Evolutionary conservation across 2,113 vertebrate genomes (phyloP), one percentile per base, ranked within the genome.

Genomic region (Catharus minimus): DNA sequence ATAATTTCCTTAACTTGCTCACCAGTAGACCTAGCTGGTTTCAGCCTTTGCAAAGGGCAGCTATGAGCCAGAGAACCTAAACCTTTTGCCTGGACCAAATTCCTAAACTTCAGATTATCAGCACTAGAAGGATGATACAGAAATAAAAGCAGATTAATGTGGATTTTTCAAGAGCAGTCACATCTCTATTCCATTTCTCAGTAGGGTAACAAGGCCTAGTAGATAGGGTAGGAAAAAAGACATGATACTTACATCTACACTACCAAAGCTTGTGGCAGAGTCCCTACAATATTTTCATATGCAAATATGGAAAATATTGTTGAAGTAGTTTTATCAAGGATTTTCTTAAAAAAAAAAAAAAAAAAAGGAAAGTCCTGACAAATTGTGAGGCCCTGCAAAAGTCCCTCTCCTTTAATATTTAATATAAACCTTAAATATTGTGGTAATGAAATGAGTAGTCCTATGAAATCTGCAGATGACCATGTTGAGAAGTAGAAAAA

Each of bases 231-330:
- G 39, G 43, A 83, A 61, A 13, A 69, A 15, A 76, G 19, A 13
- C 39, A 27, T 1, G 9, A 18, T 19, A 27, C 0, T 0, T 27
- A 24, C 2, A 16, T 53, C 50, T 46, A 68, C 28, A 39, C 82
- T 7, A 60, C 6, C 49, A 56, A 66, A 83, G 20, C 11, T 71
- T 43, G 3, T 38, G n/a, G 9, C 39, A 93, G 11, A 64, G 27
- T 55, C 13, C 11, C 43, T 55, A 11, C 16, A 50, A n/a, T 1
- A 32, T 55, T 77, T 93, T 64, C 56, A 26, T 66, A 24, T 2
- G 17, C 3, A 66, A 60, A 86, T 75, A 74, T 47, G 12, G 24
- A 81, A 92, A 78, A 56, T 41, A 50, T 10, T 28, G 12, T 52
- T 83, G 16, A 74, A 93, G 7, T n/a, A 8, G 7, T 75, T 80